Percentiles rank a stretch among this genome's conserved stretches.
These are phyloP conservation scores for Pentalonia nigronervosa DNA, from an alignment of 1,140 invertebrate species.

Conservation along the genomic window DNA sequence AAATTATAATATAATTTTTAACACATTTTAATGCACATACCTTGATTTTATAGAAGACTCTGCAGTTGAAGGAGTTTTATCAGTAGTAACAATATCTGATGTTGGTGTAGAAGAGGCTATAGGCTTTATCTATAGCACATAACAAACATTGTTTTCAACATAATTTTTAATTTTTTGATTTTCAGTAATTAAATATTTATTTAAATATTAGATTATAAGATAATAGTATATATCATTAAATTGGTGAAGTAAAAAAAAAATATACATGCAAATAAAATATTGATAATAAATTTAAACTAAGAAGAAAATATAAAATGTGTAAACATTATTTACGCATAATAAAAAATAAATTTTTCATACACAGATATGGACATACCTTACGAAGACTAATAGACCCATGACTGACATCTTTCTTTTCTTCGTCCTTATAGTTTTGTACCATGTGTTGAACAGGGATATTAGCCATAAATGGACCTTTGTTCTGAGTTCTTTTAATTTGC, in stretches of 20 bases:
- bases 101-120: slow-evolving; percentile 15
- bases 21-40: not conserved
- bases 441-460: slow-evolving; percentile 33
- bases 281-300: not conserved
- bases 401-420: not conserved
- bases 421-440: not conserved
- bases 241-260: not conserved
- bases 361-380: not conserved
- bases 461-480: not conserved
- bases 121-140: not conserved
- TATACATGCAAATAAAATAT: not conserved
- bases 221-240: not conserved
- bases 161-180: not conserved
- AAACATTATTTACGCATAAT: not conserved
- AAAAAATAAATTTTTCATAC: not conserved
- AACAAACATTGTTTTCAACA: not conserved
- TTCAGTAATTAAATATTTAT: not conserved
- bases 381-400: not conserved
- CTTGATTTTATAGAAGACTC: not conserved
- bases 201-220: not conserved
- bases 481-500: not conserved
- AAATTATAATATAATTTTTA: not conserved
- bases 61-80: not conserved
- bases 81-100: not conserved
- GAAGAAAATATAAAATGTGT: not conserved